Conservation (phyloP, 2,113 vertebrate species). For the Ceyx cyanopectus region DNA sequence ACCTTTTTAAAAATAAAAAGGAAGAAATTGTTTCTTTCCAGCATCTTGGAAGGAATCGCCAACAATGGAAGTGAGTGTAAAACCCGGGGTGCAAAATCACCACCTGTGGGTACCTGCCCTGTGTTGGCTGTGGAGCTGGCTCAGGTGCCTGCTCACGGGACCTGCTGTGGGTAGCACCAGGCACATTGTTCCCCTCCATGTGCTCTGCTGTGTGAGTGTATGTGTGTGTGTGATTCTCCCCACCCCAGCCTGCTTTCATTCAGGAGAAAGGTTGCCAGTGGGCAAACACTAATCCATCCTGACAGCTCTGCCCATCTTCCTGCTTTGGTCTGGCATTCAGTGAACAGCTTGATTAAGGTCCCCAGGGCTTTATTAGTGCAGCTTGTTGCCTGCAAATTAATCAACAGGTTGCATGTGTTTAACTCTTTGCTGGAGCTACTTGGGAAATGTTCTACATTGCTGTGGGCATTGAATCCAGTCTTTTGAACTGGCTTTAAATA, state of each 20-base stretch:
- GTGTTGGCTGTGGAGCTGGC: background rate
- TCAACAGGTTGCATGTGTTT: constrained; percentile 58
- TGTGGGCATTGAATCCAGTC: background rate
- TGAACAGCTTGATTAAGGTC: constrained; percentile 61
- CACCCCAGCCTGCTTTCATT: background rate
- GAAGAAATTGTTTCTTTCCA: background rate
- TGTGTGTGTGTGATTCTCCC: background rate
- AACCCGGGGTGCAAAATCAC: background rate
- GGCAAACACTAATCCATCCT: constrained; percentile 53
- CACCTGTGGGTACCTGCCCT: background rate
- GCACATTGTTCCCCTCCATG: background rate
- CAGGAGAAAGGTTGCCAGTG: constrained; percentile 9
- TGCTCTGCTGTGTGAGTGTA: background rate
- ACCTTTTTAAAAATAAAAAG: background rate
- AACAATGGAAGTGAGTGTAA: background rate
- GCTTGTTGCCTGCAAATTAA: constrained; percentile 64
- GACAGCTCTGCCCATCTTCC: constrained; percentile 66
- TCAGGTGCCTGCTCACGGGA: background rate
- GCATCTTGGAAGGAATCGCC: background rate
- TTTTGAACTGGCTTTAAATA: background rate
- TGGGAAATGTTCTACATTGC: background rate
- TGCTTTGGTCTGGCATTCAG: constrained; percentile 50
- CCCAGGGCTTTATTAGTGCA: constrained; percentile 36
- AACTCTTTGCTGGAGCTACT: constrained; percentile 30
- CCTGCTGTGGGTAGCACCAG: background rate